Base-by-base conservation (phyloP, 2,888 invertebrate species). In the Rotaria socialis region DNA sequence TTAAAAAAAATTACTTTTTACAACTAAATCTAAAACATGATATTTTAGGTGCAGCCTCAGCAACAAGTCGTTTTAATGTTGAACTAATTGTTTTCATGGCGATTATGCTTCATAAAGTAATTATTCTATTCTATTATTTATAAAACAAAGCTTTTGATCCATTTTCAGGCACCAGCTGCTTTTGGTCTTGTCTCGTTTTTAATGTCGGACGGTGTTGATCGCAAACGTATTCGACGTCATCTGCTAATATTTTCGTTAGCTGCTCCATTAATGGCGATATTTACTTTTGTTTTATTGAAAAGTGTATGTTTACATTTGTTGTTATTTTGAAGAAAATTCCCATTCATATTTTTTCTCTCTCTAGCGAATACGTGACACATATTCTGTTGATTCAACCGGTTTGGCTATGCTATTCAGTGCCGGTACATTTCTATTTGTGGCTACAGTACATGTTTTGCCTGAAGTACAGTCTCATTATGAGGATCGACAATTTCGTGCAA, bases 321-420 rank as follows among this genome's bases (percentile, higher is more conserved):
- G 27, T 24, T 7, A 52, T 52, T 10, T 14, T 7, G 7, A 52
- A 52, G 14, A 52, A 14, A 16, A 52, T 10, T 52, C 2, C 16
- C 14, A 14, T 52, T 22, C 22, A 19, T 55, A 2, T 55, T 55
- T 67, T 0, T 8, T 35, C 16, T 35, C 35, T 27, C 7, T 67
- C 16, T 75, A 75, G 75, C 19, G 43, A 43, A 41, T 43, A 22
- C 75, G 24, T 47, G 75, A 75, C 22, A 75, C 75, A 43, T 75
- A 75, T 80, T 86, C 86, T 24, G 80, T 75, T 19, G 41, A 87
- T 85, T 85, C 85, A 27, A 98, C 98, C 50, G 98, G 96, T 91
- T 94, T 98, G 87, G 96, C 98, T 0, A 97, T 99, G 97, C 92
- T 99, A 58, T 99, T 99, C 92, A 97, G 97, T 80, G 99, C 97